These are phyloP conservation scores for Poecilia latipinna DNA, from an alignment of 2,113 vertebrate species.

Conservation along the genomic window DNA sequence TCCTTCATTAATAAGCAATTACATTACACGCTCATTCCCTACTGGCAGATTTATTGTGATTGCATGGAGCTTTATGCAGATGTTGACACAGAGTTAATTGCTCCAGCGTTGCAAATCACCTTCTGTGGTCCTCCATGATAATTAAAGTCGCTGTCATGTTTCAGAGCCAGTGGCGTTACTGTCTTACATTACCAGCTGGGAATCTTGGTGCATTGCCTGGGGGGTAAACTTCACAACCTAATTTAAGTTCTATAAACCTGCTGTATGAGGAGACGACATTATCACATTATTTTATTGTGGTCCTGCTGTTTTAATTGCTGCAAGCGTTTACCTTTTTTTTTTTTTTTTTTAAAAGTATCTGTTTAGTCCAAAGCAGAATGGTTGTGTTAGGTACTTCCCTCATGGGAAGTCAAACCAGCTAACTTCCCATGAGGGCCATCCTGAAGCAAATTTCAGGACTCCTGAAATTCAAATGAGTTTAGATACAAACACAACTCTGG, in stretches of 20 bases:
- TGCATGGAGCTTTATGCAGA: slow-evolving; percentile 28
- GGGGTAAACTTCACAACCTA: slow-evolving; percentile 34
- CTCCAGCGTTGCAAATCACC: slow-evolving; percentile 30
- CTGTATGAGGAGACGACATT: slow-evolving; percentile 3
- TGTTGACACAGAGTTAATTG: slow-evolving; percentile 47
- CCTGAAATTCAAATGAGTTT: neutral
- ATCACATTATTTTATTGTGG: neutral
- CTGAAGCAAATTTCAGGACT: slow-evolving; percentile 20
- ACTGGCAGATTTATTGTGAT: slow-evolving; percentile 5
- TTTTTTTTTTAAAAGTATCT: neutral
- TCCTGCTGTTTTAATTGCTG: neutral
- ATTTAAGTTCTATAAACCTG: slow-evolving; percentile 44
- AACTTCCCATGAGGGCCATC: neutral
- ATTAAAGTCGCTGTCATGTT: slow-evolving; percentile 26
- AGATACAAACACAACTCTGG: neutral
- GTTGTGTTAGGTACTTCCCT: neutral
- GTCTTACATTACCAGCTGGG: slow-evolving; percentile 28
- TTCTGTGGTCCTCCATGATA: slow-evolving; percentile 6
- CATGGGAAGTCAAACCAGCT: neutral
- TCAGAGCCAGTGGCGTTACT: slow-evolving; percentile 21
- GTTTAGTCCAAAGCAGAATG: neutral
- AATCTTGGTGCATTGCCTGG: slow-evolving; percentile 31
- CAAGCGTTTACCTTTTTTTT: neutral
- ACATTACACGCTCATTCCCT: slow-evolving; percentile 10
- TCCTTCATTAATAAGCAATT: neutral